A percentile compares a stretch with the other conserved stretches of the same genome.
These are phyloP conservation scores for Cinclus mexicanus DNA, from an alignment of 2,113 vertebrate genomes.

Conservation along the genomic window DNA sequence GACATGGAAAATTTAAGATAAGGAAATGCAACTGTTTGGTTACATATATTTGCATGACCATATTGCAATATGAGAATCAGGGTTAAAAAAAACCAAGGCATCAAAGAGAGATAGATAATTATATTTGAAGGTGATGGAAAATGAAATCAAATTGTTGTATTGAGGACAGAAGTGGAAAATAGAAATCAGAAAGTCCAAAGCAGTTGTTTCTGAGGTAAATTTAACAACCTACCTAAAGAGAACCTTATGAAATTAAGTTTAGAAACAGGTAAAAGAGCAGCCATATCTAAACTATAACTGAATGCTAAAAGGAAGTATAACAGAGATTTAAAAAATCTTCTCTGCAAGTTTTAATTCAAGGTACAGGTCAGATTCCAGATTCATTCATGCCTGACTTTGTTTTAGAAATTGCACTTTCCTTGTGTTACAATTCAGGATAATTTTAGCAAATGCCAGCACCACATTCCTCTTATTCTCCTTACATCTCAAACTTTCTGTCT, in stretches of 20 bases:
- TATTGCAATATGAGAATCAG: background rate
- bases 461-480: background rate
- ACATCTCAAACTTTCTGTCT: background rate
- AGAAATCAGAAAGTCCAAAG: background rate
- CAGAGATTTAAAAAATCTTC: background rate
- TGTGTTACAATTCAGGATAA: background rate
- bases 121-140: conserved; percentile 26
- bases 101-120: background rate
- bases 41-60: background rate
- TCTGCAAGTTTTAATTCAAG: background rate
- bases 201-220: background rate
- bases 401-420: background rate
- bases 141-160: background rate
- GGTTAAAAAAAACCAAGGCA: background rate
- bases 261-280: background rate
- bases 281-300: background rate
- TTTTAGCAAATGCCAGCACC: background rate
- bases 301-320: background rate
- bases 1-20: conserved; percentile 45
- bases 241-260: background rate
- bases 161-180: background rate
- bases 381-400: background rate
- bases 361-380: background rate
- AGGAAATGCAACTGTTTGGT: conserved; percentile 50
- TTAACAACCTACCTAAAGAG: background rate